Conservation (phyloP, 2,888 invertebrate species). For the Vanessa cardui region DNA sequence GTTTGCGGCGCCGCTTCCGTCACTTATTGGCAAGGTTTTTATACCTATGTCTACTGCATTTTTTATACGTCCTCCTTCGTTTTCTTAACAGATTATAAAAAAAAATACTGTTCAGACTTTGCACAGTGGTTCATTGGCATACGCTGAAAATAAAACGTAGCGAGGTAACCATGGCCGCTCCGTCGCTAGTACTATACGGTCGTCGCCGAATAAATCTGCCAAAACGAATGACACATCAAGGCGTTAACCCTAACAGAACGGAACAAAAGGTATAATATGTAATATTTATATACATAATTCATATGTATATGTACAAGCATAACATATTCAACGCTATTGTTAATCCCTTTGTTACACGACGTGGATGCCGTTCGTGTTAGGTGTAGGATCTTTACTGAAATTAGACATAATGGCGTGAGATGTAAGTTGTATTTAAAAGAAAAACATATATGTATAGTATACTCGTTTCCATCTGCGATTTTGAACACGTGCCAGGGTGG, state of each 20-base stretch:
- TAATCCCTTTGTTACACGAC: no score
- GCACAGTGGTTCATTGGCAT: slow-evolving; percentile 55
- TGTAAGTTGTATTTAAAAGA: no score
- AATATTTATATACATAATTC: no score
- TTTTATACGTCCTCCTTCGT: slow-evolving; percentile 24
- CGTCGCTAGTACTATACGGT: slow-evolving; percentile 1
- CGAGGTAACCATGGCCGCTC: slow-evolving; percentile 47
- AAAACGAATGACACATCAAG: slow-evolving; percentile 26
- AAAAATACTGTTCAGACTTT: slow-evolving; percentile 37
- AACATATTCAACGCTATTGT: background rate
- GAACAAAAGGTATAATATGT: background rate
- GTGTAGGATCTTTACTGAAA: no score
- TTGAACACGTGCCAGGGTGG: no score
- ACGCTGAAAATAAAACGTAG: slow-evolving; percentile 59
- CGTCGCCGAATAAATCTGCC: slow-evolving; percentile 3
- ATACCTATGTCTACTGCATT: slow-evolving; percentile 32
- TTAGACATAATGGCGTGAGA: no score
- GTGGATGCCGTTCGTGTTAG: no score
- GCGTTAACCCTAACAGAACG: slow-evolving; percentile 18
- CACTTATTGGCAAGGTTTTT: slow-evolving; percentile 36
- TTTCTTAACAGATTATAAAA: slow-evolving; percentile 28
- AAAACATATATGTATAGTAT: no score
- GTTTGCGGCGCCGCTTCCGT: slow-evolving; percentile 23
- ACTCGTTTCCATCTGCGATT: no score
- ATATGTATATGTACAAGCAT: background rate